Evolutionary conservation across 2,888 invertebrate genomes (phyloP).

Genomic region (Synanthedon formicaeformis): DNA sequence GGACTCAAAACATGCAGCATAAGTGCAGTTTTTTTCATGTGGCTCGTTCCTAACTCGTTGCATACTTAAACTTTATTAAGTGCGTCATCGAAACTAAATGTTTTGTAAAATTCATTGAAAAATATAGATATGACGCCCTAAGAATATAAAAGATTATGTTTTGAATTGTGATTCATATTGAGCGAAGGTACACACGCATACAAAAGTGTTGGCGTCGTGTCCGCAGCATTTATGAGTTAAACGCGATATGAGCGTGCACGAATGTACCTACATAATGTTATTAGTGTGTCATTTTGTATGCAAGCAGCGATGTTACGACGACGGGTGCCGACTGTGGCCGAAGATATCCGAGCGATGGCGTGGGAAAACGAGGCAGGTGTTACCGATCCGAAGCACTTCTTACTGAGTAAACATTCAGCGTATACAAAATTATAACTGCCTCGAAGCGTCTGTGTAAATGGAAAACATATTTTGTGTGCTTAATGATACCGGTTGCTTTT

Average conservation of each 20-base stretch:
- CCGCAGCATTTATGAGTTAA: constrained; percentile 37
- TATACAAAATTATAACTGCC: constrained; percentile 70
- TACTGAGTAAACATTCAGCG: constrained; percentile 68
- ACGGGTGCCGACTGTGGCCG: constrained; percentile 29
- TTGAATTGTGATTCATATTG: no score
- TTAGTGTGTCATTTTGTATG: constrained; percentile 25
- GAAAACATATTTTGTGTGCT: constrained; percentile 70
- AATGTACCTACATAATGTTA: constrained; percentile 14
- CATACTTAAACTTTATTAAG: no score
- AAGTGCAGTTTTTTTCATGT: no score
- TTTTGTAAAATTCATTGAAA: no score
- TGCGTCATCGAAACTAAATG: no score
- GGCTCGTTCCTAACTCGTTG: no score
- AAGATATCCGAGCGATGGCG: constrained; percentile 50
- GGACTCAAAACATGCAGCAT: no score
- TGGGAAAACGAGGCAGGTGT: constrained; percentile 69
- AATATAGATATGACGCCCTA: no score
- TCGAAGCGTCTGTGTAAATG: constrained; percentile 66
- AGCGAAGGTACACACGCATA: constrained; percentile 14
- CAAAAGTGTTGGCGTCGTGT: constrained; percentile 25
- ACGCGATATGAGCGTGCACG: constrained; percentile 18
- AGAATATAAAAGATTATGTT: no score
- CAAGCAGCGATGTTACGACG: constrained; percentile 36
- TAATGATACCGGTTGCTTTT: constrained; percentile 68
- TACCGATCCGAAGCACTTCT: constrained; percentile 65